Evolutionary conservation across 1,140 invertebrate species (phyloP).

Genomic region (Zaprionus taronus): DNA sequence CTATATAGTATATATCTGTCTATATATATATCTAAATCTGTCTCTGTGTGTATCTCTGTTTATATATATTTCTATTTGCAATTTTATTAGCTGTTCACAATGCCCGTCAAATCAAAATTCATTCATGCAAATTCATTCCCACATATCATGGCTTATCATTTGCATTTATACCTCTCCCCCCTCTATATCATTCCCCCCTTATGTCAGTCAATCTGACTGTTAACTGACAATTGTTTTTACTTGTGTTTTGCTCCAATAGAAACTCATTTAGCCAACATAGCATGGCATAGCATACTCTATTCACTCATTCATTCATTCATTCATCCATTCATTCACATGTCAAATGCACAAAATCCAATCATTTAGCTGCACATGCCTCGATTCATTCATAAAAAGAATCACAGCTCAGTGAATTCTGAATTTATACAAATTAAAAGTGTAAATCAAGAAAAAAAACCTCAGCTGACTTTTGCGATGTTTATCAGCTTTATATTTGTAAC

Average conservation of each 20-base stretch:
- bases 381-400: constrained; percentile 51
- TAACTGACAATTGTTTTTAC: constrained; percentile 17
- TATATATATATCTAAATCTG: constrained; percentile 12
- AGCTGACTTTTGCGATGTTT: constrained; percentile 23
- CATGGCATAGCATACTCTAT: constrained; percentile 19
- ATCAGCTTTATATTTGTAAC: constrained; percentile 22
- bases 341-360: constrained; percentile 64
- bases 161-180: background rate
- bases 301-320: constrained; percentile 24
- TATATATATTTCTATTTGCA: constrained; percentile 17
- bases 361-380: constrained; percentile 48
- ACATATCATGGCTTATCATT: constrained; percentile 40
- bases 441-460: constrained; percentile 18
- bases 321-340: constrained; percentile 45
- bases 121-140: constrained; percentile 32
- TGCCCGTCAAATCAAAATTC: constrained; percentile 31
- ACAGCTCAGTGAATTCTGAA: constrained; percentile 52
- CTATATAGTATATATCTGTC: background rate
- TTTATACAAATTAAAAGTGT: constrained; percentile 16
- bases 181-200: background rate
- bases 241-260: constrained; percentile 29
- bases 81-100: constrained; percentile 53
- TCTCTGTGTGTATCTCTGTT: constrained; percentile 6
- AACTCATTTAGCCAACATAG: constrained; percentile 36
- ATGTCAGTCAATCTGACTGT: background rate